phyloP scores from a whole-genome alignment of 2,888 invertebrate species.

The Frankliniella intonsa region DNA sequence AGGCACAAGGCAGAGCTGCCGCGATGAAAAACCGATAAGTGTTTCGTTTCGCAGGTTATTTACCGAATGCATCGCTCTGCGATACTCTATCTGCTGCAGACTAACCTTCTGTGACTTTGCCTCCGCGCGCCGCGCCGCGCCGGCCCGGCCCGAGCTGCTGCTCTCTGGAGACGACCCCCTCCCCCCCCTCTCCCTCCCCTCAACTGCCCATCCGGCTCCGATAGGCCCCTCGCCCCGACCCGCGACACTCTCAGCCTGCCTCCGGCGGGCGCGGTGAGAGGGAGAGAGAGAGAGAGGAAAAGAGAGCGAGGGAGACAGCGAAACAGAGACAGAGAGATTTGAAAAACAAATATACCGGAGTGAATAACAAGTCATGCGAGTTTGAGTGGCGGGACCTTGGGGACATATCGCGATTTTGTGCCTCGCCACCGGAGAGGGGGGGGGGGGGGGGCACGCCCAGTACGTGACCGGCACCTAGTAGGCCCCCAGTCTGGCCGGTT shows the following conservation, averaged over 20 bases:
- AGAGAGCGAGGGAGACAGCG: background rate
- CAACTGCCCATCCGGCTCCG: background rate
- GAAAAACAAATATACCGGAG: slow-evolving; percentile 9
- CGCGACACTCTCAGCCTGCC: background rate
- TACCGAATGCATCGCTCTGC: too few relatives aligned
- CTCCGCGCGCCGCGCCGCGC: background rate
- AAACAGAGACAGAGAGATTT: background rate
- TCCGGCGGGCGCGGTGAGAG: background rate
- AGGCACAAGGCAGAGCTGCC: too few relatives aligned
- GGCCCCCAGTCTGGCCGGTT: too few relatives aligned
- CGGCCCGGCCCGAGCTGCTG: too few relatives aligned
- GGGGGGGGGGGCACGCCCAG: too few relatives aligned
- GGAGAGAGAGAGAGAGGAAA: background rate
- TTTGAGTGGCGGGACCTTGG: background rate
- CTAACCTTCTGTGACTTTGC: background rate
- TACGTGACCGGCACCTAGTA: too few relatives aligned
- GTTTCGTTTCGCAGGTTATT: too few relatives aligned
- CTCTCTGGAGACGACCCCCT: background rate
- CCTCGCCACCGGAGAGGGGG: too few relatives aligned
- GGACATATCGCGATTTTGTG: background rate
- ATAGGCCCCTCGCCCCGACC: too few relatives aligned
- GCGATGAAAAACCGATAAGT: too few relatives aligned
- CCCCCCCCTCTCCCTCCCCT: background rate
- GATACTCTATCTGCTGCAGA: too few relatives aligned
- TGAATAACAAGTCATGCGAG: slow-evolving; percentile 15